These are phyloP conservation scores for Bergia puertoricense DNA, from an alignment of 92 coral and sea anemone genomes.

Conservation along the genomic window DNA sequence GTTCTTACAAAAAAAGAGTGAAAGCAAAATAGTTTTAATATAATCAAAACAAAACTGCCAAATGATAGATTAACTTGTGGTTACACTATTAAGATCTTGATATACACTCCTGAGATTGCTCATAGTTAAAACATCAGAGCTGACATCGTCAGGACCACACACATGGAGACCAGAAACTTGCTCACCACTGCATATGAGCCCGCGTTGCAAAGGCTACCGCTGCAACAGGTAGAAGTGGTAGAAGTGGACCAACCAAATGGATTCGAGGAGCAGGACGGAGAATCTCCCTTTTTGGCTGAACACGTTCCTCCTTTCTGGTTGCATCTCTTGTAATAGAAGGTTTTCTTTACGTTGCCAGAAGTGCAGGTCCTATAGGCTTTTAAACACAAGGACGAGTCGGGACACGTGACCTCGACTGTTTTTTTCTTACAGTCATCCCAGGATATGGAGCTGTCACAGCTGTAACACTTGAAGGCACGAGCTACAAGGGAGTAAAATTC, in stretches of 20 bases:
- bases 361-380: neutral
- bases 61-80: no score
- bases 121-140: neutral
- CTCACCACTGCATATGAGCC: neutral
- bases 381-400: neutral
- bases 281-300: neutral
- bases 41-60: no score
- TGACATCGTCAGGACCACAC: neutral
- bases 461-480: neutral
- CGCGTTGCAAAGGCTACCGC: neutral
- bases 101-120: no score
- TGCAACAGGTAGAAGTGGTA: neutral
- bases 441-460: neutral
- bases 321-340: neutral
- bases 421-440: neutral
- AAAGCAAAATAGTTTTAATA: no score
- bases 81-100: no score
- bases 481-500: neutral
- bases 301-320: neutral
- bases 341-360: neutral
- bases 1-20: no score
- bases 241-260: neutral
- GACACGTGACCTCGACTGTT: neutral
- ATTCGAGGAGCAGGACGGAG: neutral
- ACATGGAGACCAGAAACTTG: constrained; percentile 2